Evolutionary conservation across 2,888 invertebrate species (phyloP).

Genomic region (Reticulitermes lucifugus): DNA sequence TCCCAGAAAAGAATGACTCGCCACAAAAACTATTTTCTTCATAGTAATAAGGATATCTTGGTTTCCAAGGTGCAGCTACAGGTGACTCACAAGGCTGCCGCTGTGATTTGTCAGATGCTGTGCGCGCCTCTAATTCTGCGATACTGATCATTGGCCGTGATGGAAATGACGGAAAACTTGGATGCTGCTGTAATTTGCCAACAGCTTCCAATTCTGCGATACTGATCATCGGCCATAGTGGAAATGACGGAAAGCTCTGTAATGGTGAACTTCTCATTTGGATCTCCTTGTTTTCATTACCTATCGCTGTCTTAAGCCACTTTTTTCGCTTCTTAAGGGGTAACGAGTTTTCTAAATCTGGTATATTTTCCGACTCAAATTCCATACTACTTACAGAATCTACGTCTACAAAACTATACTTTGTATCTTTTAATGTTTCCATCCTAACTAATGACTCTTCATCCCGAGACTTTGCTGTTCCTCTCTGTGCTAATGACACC

Average conservation of each 20-base stretch:
- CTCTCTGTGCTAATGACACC: not conserved
- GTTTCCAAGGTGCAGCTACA: not conserved
- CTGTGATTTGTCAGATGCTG: not conserved
- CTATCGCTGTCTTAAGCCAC: not conserved
- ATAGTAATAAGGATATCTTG: not conserved
- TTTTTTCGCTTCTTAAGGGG: constrained; percentile 18
- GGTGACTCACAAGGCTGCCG: not conserved
- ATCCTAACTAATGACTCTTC: not conserved
- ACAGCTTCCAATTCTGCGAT: not conserved
- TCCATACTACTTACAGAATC: not conserved
- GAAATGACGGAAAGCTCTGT: constrained; percentile 6
- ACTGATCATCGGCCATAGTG: constrained; percentile 16
- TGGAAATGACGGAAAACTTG: constrained; percentile 2
- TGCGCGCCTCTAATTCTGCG: not conserved
- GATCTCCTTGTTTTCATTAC: not conserved
- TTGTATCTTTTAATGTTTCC: not conserved
- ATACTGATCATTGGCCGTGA: constrained; percentile 9
- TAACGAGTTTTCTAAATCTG: not conserved
- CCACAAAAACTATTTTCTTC: not conserved
- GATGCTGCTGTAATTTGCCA: too few species aligned
- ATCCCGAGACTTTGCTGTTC: not conserved
- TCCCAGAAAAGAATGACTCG: not conserved
- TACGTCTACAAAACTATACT: not conserved
- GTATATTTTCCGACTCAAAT: not conserved
- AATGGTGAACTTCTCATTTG: not conserved